Evolutionary conservation across 2,113 vertebrate species (phyloP), one percentile per base, ranked within the genome.

Genomic region (Lates calcarifer): DNA sequence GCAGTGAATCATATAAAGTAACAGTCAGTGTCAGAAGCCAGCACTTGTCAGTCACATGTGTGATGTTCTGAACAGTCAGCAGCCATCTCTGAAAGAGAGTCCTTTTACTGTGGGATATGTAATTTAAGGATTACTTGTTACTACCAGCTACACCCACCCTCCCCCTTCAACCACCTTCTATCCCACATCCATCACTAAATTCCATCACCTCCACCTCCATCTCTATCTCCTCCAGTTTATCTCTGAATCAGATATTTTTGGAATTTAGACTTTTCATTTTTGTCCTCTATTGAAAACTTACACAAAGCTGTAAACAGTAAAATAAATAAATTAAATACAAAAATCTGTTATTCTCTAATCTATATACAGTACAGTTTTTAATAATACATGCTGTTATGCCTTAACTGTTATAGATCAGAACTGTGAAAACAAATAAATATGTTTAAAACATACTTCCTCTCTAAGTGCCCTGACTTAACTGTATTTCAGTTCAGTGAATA

Each of bases 1-100:
- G 79, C 83, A 78, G 67, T 5, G 41, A 31, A 28, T 35, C 31
- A 82, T 57, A 8, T 70, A 29, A 45, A 74, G 53, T 80, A 31
- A 53, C n/a, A 28, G 11, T 55, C 12, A 13, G n/a, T 60, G 24
- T 12, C 35, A 57, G 20, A 49, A 5, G 35, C 18, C 18, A 29
- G 7, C 51, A 15, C 37, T 24, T 24, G 20, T 58, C 64, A 61
- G 1, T 53, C 41, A 41, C 31, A 35, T 15, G 10, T n/a, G 51
- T 11, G 31, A 63, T 14, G 12, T 63, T 15, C 3, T 39, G 17
- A 47, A 47, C 20, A 8, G 26, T 55, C 24, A 29, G 5, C 55
- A 62, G 29, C 14, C 26, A 10, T 31, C 18, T 35, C 53, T 24
- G 9, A 18, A 1, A n/a, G 2, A 65, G 1, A 14, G 35, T 57